Base-by-base conservation (phyloP, 2,113 vertebrate species). In the Gnathonemus longibarbis region DNA sequence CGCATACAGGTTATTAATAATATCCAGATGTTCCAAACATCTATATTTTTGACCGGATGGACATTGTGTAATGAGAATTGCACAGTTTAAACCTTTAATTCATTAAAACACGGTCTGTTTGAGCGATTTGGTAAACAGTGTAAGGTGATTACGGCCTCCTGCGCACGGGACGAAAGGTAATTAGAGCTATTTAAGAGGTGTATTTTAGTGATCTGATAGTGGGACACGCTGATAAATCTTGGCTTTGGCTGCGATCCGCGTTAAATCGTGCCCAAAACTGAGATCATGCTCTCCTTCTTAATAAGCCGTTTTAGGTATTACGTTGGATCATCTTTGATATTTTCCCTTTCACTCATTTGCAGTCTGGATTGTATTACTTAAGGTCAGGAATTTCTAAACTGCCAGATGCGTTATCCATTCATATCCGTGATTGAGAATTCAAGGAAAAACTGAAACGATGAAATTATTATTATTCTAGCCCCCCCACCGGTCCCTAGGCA, bases 1-100 rank as follows among this genome's bases (percentile, higher is more conserved):
- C 91, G 91, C 92, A 93, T 91, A 91, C 88, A 92, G 91, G 91
- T 92, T 92, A 93, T 94, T 93, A 93, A 92, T 92, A 91, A 87
- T 87, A 77, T 91, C 92, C 93, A 93, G 92, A 93, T 93, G 92
- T 89, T 91, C 88, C 87, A 87, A 83, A 91, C 90, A 90, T 90
- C 91, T 91, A 85, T 87, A 70, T 92, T 93, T 92, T 89, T 84
- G 88, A 88, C 84, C 89, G 48, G 42, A 50, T 46, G 85, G 88
- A 90, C 90, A 91, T 85, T 91, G 90, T 50, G 46, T 45, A 89
- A 80, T 90, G 91, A 58, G 66, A 89, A 90, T 87, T 49, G 80
- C 74, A 27, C 84, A 46, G 52, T 84, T 45, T 88, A 56, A 91
- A 89, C 90, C 88, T 91, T 88, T 91, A 87, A 90, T 90, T 74